phyloP scores from a whole-genome alignment of 2,113 vertebrate species.

The Hemiprocne comata region DNA sequence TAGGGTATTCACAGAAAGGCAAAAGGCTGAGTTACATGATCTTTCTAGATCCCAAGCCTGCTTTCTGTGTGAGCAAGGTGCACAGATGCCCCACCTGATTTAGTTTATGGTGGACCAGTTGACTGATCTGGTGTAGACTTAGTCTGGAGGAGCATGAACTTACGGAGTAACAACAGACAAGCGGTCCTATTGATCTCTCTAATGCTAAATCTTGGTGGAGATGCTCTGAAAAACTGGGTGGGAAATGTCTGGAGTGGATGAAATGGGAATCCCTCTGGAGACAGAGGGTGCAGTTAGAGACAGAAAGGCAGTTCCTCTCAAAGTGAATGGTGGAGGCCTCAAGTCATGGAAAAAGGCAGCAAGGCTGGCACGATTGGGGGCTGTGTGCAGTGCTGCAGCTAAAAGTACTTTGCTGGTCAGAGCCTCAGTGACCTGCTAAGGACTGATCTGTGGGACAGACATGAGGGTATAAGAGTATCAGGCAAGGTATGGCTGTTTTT shows the following conservation, averaged over 20 bases:
- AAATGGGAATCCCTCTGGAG: background rate
- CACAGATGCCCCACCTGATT: background rate
- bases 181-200: rapidly evolving
- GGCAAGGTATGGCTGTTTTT: background rate
- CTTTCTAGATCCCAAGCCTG: background rate
- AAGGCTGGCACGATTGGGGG: rapidly evolving
- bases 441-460: background rate
- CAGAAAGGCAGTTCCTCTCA: background rate
- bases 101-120: rapidly evolving
- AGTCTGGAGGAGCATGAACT: background rate
- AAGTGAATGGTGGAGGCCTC: background rate
- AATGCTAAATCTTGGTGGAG: background rate
- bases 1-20: background rate
- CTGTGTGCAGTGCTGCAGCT: background rate
- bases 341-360: rapidly evolving
- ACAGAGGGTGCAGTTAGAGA: background rate
- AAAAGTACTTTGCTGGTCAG: rapidly evolving
- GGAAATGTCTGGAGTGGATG: background rate
- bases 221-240: background rate
- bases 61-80: background rate
- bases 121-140: background rate
- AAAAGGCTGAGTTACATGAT: background rate
- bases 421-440: background rate
- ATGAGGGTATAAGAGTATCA: rapidly evolving
- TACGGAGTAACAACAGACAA: background rate